Evolutionary conservation across 2,888 invertebrate genomes (phyloP).

Genomic region (Trissonchulus latispiculum): DNA sequence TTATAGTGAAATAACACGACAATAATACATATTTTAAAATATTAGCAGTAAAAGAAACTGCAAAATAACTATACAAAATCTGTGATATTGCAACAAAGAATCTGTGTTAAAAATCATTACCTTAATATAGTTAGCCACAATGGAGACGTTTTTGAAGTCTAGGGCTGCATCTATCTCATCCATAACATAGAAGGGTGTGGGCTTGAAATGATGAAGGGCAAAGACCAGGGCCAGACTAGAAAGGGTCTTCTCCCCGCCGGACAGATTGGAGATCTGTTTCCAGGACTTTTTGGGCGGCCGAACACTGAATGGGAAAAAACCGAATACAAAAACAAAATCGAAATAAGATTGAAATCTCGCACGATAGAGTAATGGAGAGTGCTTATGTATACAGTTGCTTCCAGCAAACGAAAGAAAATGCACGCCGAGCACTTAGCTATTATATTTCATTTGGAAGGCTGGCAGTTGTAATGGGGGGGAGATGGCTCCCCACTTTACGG

Average conservation of each 20-base stretch:
- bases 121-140: conserved; percentile 93
- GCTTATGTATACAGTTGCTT: too few species aligned
- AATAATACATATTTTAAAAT: too few species aligned
- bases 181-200: conserved; percentile 94
- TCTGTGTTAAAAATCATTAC: conserved; percentile 84
- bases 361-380: too few species aligned
- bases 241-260: conserved; percentile 95
- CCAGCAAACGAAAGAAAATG: too few species aligned
- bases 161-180: conserved; percentile 97
- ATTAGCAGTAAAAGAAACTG: too few species aligned
- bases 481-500: too few species aligned
- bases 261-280: conserved; percentile 93
- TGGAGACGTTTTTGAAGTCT: conserved; percentile 96
- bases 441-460: too few species aligned
- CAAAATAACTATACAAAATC: too few species aligned
- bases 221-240: conserved; percentile 91
- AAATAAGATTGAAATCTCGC: conserved; percentile 9
- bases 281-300: conserved; percentile 95
- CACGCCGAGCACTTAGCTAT: too few species aligned
- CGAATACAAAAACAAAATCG: conserved; percentile 22
- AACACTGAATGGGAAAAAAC: conserved; percentile 87
- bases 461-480: too few species aligned
- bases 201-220: conserved; percentile 93
- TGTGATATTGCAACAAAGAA: too few species aligned
- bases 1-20: too few species aligned